Base-by-base conservation (phyloP, 1,140 invertebrate species). In the Trichonephila clavata region DNA sequence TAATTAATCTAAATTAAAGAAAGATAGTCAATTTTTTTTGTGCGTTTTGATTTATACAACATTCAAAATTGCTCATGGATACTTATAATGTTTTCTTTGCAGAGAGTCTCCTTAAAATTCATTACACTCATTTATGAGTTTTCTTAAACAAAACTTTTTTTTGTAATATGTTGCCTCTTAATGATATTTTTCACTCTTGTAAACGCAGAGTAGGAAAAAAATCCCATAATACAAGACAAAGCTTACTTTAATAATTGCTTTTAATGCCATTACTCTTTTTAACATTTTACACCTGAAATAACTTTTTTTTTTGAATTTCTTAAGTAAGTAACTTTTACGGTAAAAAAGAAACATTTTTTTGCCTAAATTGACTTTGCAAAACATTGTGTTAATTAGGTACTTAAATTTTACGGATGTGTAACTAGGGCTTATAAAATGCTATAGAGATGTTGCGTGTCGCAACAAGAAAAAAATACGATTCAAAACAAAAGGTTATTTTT, bases 1-100 rank as follows among this genome's bases (percentile, higher is more conserved):
- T 86, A 86, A 86, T 86, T 86, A 61, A 86, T 86, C 84, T 86
- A 86, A 83, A 83, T 57, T 21, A 83, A 83, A 59, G 81, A 83
- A 83, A n/a, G 80, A 84, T 24, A 84, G 43, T 84, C 43, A 84
- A 86, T 7, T 18, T 63, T 61, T 86, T 86, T 86, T 21, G 1
- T 21, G 8, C 2, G 8, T 84, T 84, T 84, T 57, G 81, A 84
- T 84, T 84, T 84, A 84, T 84, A 84, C 50, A 24, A 57, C 43
- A 50, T 57, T 57, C 18, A 21, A 59, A 50, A 57, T 57, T 84
- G 81, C 21, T 59, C 81, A 57, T 16, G 43, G 81, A 84, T 84
- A 57, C 20, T 6, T 13, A n/a, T 77, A 77, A 59, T 84, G 57
- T 59, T 84, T 84, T 24, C 81, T 18, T 84, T 27, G 32, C 2